phyloP scores from a whole-genome alignment of 2,797 vertebrate genomes.

The Austrolebias charrua region DNA sequence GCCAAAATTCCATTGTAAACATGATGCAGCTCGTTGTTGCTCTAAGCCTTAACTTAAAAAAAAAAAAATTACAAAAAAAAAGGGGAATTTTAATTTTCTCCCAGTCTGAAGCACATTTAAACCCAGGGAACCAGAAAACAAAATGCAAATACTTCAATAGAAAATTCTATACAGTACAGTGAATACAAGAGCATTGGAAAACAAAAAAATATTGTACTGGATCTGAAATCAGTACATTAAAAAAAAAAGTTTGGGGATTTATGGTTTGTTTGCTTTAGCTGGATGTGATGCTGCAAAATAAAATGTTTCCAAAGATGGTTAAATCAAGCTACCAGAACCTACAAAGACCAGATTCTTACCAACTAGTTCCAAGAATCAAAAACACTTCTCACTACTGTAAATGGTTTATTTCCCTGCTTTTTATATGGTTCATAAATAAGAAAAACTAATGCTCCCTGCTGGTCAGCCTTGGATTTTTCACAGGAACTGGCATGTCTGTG shows the following conservation, averaged over 20 bases:
- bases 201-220: conserved; percentile 56
- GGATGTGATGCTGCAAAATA: background rate
- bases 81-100: background rate
- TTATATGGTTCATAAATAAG: background rate
- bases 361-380: no score
- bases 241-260: conserved; percentile 20
- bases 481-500: background rate
- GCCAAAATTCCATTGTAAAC: conserved; percentile 62
- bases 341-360: background rate
- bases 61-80: background rate
- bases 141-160: conserved; percentile 40
- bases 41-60: conserved; percentile 22
- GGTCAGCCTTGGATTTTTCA: no score
- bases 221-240: conserved; percentile 60
- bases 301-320: background rate
- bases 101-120: conserved; percentile 24
- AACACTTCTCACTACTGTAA: background rate
- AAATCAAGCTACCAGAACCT: background rate
- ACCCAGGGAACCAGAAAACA: conserved; percentile 21
- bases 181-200: conserved; percentile 61
- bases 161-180: conserved; percentile 70
- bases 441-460: background rate
- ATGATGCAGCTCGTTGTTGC: conserved; percentile 12
- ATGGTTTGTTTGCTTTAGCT: conserved; percentile 4
- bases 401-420: background rate